Evolutionary conservation across 2,797 vertebrate genomes (phyloP).

Genomic region (Oophaga sylvatica): DNA sequence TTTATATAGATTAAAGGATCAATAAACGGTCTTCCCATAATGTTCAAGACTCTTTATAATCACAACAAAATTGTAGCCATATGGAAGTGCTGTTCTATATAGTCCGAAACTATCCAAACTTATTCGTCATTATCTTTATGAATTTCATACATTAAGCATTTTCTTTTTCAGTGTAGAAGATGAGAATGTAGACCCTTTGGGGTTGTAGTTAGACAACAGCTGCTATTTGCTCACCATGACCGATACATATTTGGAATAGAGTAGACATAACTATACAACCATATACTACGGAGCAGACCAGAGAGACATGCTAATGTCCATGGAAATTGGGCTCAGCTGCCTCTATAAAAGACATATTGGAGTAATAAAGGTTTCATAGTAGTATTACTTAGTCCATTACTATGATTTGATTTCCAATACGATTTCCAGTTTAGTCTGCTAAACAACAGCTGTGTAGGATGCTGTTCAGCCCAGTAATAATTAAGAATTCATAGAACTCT

Average conservation of each 20-base stretch:
- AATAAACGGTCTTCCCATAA: neutral
- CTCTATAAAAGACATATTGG: constrained; percentile 19
- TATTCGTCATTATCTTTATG: neutral
- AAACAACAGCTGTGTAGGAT: constrained; percentile 36
- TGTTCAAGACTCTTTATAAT: neutral
- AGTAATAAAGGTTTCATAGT: constrained; percentile 28
- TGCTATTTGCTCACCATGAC: constrained; percentile 1
- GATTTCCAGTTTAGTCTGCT: constrained; percentile 18
- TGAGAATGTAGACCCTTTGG: neutral
- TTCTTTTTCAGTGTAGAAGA: neutral
- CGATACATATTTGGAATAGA: neutral
- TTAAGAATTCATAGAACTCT: constrained; percentile 50
- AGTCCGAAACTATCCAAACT: no score
- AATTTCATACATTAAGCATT: neutral
- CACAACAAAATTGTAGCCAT: neutral
- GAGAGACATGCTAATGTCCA: constrained; percentile 22
- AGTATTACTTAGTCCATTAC: constrained; percentile 31
- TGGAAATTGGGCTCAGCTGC: constrained; percentile 25
- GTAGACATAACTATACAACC: neutral
- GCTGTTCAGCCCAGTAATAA: constrained; percentile 27
- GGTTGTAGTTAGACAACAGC: neutral
- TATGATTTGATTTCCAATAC: constrained; percentile 23
- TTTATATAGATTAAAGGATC: neutral
- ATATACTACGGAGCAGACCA: neutral
- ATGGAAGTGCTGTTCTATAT: neutral